phyloP scores from a whole-genome alignment of 2,888 invertebrate species.

The Sarcophaga variegata region DNA sequence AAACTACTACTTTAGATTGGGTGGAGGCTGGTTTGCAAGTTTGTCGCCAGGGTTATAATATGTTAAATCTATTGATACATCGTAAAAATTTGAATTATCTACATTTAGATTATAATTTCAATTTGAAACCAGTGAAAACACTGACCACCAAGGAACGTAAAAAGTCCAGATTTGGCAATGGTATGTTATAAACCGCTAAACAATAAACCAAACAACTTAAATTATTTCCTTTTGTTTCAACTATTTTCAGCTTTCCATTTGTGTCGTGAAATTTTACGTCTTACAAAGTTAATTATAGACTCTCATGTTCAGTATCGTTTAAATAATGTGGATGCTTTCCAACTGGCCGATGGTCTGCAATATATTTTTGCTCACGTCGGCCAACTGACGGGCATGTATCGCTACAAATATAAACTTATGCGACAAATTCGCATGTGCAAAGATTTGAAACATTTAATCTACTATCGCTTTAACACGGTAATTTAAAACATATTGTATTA shows the following conservation, averaged over 20 bases:
- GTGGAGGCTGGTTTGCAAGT: constrained; percentile 99
- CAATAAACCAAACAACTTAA: background rate
- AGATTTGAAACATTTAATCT: constrained; percentile 99
- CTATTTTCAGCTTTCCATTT: constrained; percentile 94
- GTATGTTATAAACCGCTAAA: constrained; percentile 81
- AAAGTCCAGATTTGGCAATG: constrained; percentile 98
- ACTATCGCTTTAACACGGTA: constrained; percentile 99
- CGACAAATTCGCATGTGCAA: constrained; percentile 99
- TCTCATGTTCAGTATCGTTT: constrained; percentile 99
- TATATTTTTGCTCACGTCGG: constrained; percentile 99
- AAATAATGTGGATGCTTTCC: constrained; percentile 99
- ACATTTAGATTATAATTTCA: constrained; percentile 99
- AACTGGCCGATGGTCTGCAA: constrained; percentile 98
- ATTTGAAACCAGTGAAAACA: constrained; percentile 99
- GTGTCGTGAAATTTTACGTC: constrained; percentile 98
- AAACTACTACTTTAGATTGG: constrained; percentile 99
- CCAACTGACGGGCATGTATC: constrained; percentile 99
- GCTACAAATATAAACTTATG: constrained; percentile 99
- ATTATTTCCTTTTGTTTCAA: background rate
- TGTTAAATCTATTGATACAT: constrained; percentile 99
- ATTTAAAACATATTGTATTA: constrained; percentile 72
- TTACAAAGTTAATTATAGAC: constrained; percentile 99
- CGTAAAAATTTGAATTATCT: constrained; percentile 99
- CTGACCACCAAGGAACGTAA: constrained; percentile 99
- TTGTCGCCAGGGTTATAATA: constrained; percentile 99